Evolutionary conservation across 2,797 vertebrate species (phyloP).

Genomic region (Anomalospiza imberbis): DNA sequence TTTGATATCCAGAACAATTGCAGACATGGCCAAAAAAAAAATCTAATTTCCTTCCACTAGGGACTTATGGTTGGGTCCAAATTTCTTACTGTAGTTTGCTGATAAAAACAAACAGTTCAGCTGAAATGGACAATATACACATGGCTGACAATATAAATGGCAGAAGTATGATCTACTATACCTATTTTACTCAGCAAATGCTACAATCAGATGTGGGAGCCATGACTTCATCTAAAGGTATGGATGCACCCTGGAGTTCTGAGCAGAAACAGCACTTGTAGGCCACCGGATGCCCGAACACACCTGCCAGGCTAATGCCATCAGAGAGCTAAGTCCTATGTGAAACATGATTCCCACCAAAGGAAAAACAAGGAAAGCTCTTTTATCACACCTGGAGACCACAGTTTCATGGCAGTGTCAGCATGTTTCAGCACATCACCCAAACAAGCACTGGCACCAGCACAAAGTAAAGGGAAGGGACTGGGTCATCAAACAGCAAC

Average conservation of each 20-base stretch:
- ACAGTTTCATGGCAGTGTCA: not conserved
- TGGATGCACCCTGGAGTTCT: not conserved
- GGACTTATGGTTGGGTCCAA: not conserved
- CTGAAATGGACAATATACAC: not conserved
- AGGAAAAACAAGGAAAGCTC: not conserved
- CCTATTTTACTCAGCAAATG: not conserved
- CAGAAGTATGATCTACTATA: not conserved
- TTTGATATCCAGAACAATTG: not conserved
- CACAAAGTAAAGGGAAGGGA: not conserved
- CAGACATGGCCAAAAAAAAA: not conserved
- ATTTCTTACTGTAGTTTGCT: not conserved
- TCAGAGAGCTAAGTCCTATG: not conserved
- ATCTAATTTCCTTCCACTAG: not conserved
- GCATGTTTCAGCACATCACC: not conserved
- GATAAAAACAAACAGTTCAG: not conserved
- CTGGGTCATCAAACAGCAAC: not conserved
- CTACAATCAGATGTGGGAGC: not conserved
- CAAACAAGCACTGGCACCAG: not conserved
- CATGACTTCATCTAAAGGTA: not conserved
- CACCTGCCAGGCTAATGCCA: not conserved
- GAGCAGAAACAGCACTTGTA: not conserved
- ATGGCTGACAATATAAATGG: not conserved
- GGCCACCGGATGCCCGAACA: rapidly evolving
- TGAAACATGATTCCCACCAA: not conserved
- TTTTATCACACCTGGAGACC: not conserved